Base-by-base conservation (phyloP, 2,797 vertebrate genomes). In the Chelonia mydas region DNA sequence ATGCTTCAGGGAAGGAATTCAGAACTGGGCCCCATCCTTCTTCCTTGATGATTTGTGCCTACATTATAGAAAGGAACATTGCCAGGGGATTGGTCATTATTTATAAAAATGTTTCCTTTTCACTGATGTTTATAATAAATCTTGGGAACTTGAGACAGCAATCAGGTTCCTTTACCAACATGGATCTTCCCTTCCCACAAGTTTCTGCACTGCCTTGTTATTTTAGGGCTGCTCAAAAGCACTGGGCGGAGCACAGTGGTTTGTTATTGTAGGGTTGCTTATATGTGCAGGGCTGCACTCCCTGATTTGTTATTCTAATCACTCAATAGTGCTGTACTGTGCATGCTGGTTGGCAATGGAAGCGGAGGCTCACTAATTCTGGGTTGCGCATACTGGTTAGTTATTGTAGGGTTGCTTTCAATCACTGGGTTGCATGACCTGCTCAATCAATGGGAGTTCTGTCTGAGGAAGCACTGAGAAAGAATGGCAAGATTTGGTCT, bases 91-190 rank as follows among this genome's bases (percentile, higher is more conserved):
- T 93, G 88, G 90, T 83, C 91, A 82, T 92, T 45, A 2, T 88
- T 90, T 91, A 68, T 37, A 50, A 57, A 77, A 90, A 5, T 74
- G 93, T 95, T 81, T 88, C 90, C 90, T 90, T 72, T 90, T 87
- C 1, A 1, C 68, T 49, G 78, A 57, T 95, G 93, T 96, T 95
- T 89, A 37, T 83, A 90, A 94, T 57, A 88, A 93, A 89, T 91
- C 83, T 95, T 95, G 96, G 93, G 95, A 3, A 65, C 83, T 78
- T 81, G 2, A 1, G 80, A 41, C 81, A 50, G 88, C 90, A 95
- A 97, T 53, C 41, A 2, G 83, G 89, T 76, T 93, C 94, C 80
- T 9, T 33, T 54, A 82, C 86, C 90, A 88, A 74, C 1, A 2
- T 91, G 79, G 77, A 90, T 23, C 54, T 94, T 81, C 41, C 23